phyloP scores from a whole-genome alignment of 2,797 vertebrate species.

The Sarcophilus harrisii region DNA sequence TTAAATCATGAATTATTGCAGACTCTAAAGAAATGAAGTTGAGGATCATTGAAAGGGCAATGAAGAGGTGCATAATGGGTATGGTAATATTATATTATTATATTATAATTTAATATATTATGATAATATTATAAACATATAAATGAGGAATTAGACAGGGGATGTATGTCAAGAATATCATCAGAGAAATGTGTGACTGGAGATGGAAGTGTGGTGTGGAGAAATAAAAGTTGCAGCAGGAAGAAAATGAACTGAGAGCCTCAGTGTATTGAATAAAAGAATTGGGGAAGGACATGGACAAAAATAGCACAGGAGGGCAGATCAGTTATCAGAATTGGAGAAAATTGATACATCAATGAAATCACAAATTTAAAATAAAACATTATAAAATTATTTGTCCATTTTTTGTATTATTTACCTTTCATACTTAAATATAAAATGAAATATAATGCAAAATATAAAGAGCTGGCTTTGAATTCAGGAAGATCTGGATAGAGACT shows the following conservation, averaged over 20 bases:
- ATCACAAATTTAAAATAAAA: neutral
- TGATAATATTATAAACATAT: neutral
- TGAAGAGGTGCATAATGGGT: neutral
- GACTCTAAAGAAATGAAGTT: neutral
- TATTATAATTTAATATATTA: no score
- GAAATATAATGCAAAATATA: neutral
- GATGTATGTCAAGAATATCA: neutral
- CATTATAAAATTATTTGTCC: neutral
- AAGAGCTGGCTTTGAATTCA: neutral
- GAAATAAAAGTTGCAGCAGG: neutral
- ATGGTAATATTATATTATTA: no score
- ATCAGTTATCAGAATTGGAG: neutral
- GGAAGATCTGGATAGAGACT: neutral
- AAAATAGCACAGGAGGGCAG: neutral
- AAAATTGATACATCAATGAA: neutral
- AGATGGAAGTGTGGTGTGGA: no score
- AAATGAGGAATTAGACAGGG: neutral
- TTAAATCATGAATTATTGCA: neutral
- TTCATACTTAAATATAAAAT: neutral
- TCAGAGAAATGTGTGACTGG: neutral
- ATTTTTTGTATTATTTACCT: neutral
- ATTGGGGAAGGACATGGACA: neutral
- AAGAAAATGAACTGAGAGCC: neutral
- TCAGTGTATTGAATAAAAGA: neutral
- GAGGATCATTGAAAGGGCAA: neutral